These are phyloP conservation scores for Brachyptera putata DNA, from an alignment of 2,888 invertebrate genomes.

Conservation along the genomic window DNA sequence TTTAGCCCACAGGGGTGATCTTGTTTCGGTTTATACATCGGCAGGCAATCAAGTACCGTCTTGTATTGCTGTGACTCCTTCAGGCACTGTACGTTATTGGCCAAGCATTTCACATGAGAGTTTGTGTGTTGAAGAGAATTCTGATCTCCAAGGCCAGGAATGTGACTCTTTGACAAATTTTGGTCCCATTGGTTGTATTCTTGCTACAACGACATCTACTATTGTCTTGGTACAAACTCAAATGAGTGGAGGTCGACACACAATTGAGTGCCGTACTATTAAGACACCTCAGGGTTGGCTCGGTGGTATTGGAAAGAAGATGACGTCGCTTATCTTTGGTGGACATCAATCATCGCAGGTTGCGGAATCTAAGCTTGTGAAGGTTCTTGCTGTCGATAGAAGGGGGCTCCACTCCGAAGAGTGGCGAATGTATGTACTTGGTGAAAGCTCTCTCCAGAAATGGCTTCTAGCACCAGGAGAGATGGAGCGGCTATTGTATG, in stretches of 20 bases:
- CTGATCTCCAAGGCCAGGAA: slow-evolving; percentile 84
- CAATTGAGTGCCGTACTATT: slow-evolving; percentile 61
- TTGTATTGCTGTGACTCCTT: slow-evolving; percentile 89
- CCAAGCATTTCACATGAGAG: slow-evolving; percentile 83
- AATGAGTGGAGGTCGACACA: slow-evolving; percentile 61
- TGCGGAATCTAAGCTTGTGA: slow-evolving; percentile 54
- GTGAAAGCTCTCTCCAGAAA: slow-evolving; percentile 76
- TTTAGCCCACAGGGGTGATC: slow-evolving; percentile 81
- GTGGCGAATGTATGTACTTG: slow-evolving; percentile 64
- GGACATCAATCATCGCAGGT: slow-evolving; percentile 38
- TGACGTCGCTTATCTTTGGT: slow-evolving; percentile 79
- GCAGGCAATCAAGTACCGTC: slow-evolving; percentile 65
- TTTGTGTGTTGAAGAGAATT: slow-evolving; percentile 75
- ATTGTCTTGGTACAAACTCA: slow-evolving; percentile 67
- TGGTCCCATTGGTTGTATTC: slow-evolving; percentile 69
- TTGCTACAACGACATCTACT: slow-evolving; percentile 89
- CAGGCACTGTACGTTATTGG: slow-evolving; percentile 92
- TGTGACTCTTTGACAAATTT: slow-evolving; percentile 69
- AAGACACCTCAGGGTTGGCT: slow-evolving; percentile 77
- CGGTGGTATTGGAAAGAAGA: slow-evolving; percentile 77
- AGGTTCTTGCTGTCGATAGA: slow-evolving; percentile 52
- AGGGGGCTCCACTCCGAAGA: slow-evolving; percentile 45
- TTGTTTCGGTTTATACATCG: slow-evolving; percentile 67
- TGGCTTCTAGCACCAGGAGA: slow-evolving; percentile 62
- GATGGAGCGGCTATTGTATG: slow-evolving; percentile 66